These are phyloP conservation scores for Empidonax traillii DNA, from an alignment of 2,113 vertebrate genomes.

Conservation along the genomic window DNA sequence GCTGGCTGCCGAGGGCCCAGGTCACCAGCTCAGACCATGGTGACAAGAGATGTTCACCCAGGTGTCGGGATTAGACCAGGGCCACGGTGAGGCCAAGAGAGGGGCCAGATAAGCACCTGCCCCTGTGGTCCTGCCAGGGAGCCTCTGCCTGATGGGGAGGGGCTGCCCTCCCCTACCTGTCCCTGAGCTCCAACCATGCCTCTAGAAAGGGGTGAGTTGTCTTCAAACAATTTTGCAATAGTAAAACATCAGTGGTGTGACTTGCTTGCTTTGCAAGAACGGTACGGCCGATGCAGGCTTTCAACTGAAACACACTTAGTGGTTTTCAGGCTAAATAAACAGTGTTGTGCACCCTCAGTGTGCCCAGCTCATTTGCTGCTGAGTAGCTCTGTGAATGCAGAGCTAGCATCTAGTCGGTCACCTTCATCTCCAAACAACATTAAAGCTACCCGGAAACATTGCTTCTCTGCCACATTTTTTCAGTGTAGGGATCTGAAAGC, in stretches of 20 bases:
- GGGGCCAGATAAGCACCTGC: not conserved
- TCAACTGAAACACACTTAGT: accelerated
- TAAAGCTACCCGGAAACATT: not conserved
- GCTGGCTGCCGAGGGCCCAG: accelerated
- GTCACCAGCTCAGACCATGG: not conserved
- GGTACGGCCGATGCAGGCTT: not conserved
- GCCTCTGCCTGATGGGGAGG: not conserved
- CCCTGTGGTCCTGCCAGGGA: accelerated
- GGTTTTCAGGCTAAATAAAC: not conserved
- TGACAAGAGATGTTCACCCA: accelerated
- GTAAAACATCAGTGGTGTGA: not conserved
- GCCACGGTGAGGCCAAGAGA: not conserved
- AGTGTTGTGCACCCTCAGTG: not conserved
- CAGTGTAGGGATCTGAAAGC: not conserved
- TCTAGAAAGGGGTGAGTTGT: not conserved
- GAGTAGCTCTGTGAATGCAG: not conserved
- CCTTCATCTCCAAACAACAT: not conserved
- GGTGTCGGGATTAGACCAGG: not conserved
- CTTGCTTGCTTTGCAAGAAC: not conserved
- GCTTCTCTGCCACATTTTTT: not conserved
- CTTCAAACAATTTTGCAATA: not conserved
- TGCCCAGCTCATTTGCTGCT: not conserved
- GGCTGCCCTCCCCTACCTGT: not conserved
- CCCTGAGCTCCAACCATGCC: not conserved
- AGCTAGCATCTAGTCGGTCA: not conserved